A percentile compares a stretch with the other conserved stretches of the same genome.
These are phyloP conservation scores for Sus scrofa DNA, from an alignment of 2,113 vertebrate species.

Conservation along the genomic window DNA sequence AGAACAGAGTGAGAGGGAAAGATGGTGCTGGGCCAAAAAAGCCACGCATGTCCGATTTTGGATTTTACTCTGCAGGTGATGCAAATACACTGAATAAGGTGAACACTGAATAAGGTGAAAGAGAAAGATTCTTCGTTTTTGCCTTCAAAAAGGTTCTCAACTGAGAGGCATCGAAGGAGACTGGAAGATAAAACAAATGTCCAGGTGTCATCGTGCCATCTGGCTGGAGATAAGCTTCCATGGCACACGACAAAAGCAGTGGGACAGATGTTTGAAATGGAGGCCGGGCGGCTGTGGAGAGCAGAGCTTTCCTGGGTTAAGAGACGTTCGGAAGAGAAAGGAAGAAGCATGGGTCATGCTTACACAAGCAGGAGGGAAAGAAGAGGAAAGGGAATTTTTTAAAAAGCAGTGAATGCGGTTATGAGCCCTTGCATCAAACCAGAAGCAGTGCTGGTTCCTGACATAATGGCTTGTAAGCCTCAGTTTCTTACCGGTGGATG, in stretches of 20 bases:
- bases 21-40: too few species aligned
- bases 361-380: too few species aligned
- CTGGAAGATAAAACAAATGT: not conserved
- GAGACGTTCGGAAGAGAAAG: not conserved
- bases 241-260: not conserved
- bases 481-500: not conserved
- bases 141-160: not conserved
- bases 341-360: not conserved
- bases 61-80: not conserved
- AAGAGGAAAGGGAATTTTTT: not conserved
- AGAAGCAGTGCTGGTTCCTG: not conserved
- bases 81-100: not conserved
- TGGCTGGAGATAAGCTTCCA: not conserved
- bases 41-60: not conserved
- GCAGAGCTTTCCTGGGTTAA: not conserved
- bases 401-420: not conserved
- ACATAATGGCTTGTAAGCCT: not conserved
- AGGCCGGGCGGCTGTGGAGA: not conserved
- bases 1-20: not conserved
- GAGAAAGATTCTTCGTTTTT: not conserved
- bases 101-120: not conserved
- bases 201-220: not conserved
- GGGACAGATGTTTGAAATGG: not conserved
- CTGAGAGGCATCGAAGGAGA: not conserved
- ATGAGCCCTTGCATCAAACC: not conserved